phyloP scores from a whole-genome alignment of 2,888 invertebrate species.

The Pterobdella sp. region DNA sequence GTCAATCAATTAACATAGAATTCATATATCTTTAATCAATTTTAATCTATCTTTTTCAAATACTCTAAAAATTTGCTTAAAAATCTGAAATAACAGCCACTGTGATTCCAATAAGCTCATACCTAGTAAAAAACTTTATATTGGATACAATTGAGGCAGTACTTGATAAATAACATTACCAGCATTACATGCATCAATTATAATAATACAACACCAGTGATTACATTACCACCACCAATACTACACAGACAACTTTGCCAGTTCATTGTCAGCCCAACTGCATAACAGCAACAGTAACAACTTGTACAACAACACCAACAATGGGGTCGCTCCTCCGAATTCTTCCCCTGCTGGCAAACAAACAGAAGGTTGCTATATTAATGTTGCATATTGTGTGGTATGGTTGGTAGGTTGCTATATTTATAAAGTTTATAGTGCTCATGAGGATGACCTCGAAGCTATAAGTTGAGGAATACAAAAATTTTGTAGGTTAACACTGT shows the following conservation, averaged over 20 bases:
- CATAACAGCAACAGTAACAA: constrained; percentile 39
- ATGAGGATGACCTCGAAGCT: neutral
- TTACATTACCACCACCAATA: neutral
- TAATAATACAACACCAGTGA: neutral
- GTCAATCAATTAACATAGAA: no score
- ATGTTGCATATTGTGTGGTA: neutral
- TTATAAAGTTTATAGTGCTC: neutral
- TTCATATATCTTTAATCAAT: no score
- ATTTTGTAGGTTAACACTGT: no score
- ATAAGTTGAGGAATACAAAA: no score
- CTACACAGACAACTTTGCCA: constrained; percentile 49
- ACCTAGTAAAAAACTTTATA: no score
- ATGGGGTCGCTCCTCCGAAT: constrained; percentile 42
- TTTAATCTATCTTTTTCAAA: no score
- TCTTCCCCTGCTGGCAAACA: constrained; percentile 61
- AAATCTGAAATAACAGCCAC: no score
- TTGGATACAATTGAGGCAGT: no score
- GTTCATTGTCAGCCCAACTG: constrained; percentile 48
- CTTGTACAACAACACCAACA: constrained; percentile 1
- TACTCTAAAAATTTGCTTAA: no score
- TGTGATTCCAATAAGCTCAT: no score
- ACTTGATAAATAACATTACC: neutral
- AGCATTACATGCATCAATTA: neutral
- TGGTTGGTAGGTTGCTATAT: neutral
- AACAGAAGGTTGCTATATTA: constrained; percentile 61